phyloP scores from a whole-genome alignment of 2,888 invertebrate species.

The Physocephala rufipes region DNA sequence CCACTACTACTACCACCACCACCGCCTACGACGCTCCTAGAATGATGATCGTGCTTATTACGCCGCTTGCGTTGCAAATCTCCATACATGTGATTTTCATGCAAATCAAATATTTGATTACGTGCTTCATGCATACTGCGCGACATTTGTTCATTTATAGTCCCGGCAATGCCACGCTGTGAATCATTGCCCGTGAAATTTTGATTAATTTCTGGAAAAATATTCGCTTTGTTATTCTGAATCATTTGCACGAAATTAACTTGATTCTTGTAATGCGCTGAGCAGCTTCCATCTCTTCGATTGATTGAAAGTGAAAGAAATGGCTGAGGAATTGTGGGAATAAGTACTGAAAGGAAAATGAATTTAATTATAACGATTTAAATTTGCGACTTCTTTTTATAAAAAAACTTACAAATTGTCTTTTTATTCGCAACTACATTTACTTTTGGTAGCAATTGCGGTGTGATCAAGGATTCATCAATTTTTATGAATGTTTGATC shows the following conservation, averaged over 20 bases:
- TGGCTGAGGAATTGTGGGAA: slow-evolving; percentile 81
- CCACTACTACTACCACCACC: slow-evolving; percentile 39
- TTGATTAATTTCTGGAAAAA: slow-evolving; percentile 61
- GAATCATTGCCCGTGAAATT: slow-evolving; percentile 53
- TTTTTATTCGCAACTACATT: slow-evolving; percentile 88
- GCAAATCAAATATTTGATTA: slow-evolving; percentile 64
- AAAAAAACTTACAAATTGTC: slow-evolving; percentile 75
- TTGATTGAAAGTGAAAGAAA: slow-evolving; percentile 91
- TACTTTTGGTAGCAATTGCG: slow-evolving; percentile 85
- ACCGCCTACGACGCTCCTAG: slow-evolving; percentile 37
- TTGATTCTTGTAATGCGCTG: slow-evolving; percentile 85
- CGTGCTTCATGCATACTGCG: slow-evolving; percentile 65
- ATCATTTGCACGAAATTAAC: slow-evolving; percentile 80
- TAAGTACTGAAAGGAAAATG: slow-evolving; percentile 72
- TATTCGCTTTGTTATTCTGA: slow-evolving; percentile 68
- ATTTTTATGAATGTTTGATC: slow-evolving; percentile 95
- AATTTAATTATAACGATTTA: background rate
- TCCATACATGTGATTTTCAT: slow-evolving; percentile 54
- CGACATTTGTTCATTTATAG: slow-evolving; percentile 64
- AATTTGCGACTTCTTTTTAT: background rate
- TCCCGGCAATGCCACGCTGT: slow-evolving; percentile 48
- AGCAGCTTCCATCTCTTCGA: slow-evolving; percentile 87
- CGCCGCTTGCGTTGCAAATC: slow-evolving; percentile 41
- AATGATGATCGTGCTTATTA: slow-evolving; percentile 48
- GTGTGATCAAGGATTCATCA: slow-evolving; percentile 92